Percentiles rank a stretch among this genome's conserved stretches.
Evolutionary conservation across 2,797 vertebrate species (phyloP).

Genomic region (Buphagus erythrorhynchus): DNA sequence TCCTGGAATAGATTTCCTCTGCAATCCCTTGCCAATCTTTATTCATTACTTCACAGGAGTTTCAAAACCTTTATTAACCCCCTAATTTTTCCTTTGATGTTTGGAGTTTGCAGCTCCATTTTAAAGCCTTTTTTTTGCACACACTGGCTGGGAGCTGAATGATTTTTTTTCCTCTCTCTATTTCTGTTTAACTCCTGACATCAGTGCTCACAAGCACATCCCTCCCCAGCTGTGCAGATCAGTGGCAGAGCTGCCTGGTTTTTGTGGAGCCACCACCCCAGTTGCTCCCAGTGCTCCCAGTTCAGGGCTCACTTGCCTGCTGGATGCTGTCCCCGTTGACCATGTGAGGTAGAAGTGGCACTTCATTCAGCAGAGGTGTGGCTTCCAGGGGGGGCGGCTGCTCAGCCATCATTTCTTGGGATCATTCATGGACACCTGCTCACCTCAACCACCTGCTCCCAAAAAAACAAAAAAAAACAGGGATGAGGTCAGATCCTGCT

Average conservation of each 20-base stretch:
- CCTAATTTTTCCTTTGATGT: neutral
- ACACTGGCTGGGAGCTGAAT: accelerated
- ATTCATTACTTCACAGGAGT: neutral
- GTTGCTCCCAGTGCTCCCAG: neutral
- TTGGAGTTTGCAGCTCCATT: neutral
- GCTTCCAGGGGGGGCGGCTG: conserved; percentile 82
- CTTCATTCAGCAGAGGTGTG: conserved; percentile 77
- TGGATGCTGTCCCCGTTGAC: conserved; percentile 79
- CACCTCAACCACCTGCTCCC: conserved; percentile 45
- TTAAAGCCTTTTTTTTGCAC: neutral
- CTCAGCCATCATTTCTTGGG: conserved; percentile 82
- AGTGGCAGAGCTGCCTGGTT: neutral
- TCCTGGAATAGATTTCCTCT: neutral
- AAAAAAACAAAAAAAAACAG: neutral
- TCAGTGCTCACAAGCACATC: neutral
- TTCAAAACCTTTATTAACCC: neutral
- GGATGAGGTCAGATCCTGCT: accelerated
- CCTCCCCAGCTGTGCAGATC: neutral
- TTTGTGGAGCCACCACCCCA: neutral
- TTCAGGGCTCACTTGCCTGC: conserved; percentile 66
- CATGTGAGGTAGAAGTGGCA: conserved; percentile 79
- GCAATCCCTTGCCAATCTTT: neutral
- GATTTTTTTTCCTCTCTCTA: neutral
- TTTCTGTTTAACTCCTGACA: neutral
- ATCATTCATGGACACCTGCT: conserved; percentile 75